Evolutionary conservation across 2,888 invertebrate species (phyloP), one percentile per base, ranked within the genome.

Genomic region (Mesodorylaimus sp.): DNA sequence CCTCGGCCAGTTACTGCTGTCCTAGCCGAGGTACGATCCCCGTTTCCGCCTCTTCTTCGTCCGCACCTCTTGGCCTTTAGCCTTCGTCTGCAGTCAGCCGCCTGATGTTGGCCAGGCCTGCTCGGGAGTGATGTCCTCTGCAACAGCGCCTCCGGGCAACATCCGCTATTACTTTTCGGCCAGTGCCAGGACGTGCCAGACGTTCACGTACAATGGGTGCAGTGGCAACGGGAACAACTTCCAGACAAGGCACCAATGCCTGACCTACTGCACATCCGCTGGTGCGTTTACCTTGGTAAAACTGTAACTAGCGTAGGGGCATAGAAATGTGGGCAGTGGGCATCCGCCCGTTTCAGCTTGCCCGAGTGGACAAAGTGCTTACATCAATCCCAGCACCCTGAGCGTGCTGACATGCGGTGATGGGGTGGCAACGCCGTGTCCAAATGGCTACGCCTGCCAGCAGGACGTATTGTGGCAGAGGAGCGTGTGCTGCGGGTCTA

Each of bases 331-430:
- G 13, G 13, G 23, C 21, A 7, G 7, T 13, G 7, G 2, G 2
- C 26, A 24, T 16, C n/a, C 16, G 16, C 50, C 50, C 47, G 47
- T 53, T 45, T 48, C 53, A 47, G 62, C 64, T 16, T 64, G 64
- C 48, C 56, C 61, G 5, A 59, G 63, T 3, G 61, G 61, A 38
- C 59, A 60, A 42, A 57, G 58, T 5, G 60, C 59, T 21, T 60
- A 59, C 41, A 42, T 59, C 19, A 57, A 60, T 42, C 60, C 60
- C 13, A 59, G 58, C 50, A 58, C 56, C 0, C 55, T 61, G 48
- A 54, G 59, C 50, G 61, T 64, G 3, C 58, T 57, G 48, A 59
- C 59, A 32, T 64, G 63, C 53, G 64, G 63, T 47, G 58, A 59
- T 21, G 58, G 59, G 39, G 50, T 60, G 25, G 48, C 56, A 27